Evolutionary conservation across 2,888 invertebrate species (phyloP).

Genomic region (Mystacides longicornis): DNA sequence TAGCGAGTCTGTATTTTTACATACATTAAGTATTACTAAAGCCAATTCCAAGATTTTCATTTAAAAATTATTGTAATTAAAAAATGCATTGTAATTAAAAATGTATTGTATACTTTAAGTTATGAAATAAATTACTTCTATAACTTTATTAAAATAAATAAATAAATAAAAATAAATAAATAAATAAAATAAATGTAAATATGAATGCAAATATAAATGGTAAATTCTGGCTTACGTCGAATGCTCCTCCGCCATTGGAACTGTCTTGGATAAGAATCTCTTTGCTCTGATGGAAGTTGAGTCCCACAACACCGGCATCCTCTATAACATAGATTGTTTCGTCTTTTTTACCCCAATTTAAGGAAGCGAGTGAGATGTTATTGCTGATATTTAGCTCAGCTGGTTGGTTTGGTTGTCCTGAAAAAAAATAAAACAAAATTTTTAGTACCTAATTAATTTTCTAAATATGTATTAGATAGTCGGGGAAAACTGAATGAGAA

Average conservation of each 20-base stretch:
- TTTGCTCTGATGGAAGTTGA: slow-evolving; percentile 88
- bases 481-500: too few species aligned
- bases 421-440: too few species aligned
- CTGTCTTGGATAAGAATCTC: slow-evolving; percentile 74
- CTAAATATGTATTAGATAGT: too few species aligned
- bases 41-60: too few species aligned
- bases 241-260: slow-evolving; percentile 54
- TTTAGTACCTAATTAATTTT: too few species aligned
- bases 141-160: neutral
- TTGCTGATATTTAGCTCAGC: slow-evolving; percentile 61
- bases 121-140: too few species aligned
- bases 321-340: slow-evolving; percentile 79
- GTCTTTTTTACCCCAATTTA: slow-evolving; percentile 76
- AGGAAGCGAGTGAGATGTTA: slow-evolving; percentile 72
- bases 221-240: slow-evolving; percentile 43
- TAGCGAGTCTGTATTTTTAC: too few species aligned
- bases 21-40: too few species aligned
- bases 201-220: neutral
- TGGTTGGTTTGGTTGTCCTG: slow-evolving; percentile 52
- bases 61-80: too few species aligned
- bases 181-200: neutral
- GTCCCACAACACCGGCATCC: slow-evolving; percentile 78
- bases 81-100: too few species aligned
- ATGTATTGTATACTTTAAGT: too few species aligned
- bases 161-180: neutral